Evolutionary conservation across 2,888 invertebrate genomes (phyloP).

Genomic region (Pyrocoelia pectoralis): DNA sequence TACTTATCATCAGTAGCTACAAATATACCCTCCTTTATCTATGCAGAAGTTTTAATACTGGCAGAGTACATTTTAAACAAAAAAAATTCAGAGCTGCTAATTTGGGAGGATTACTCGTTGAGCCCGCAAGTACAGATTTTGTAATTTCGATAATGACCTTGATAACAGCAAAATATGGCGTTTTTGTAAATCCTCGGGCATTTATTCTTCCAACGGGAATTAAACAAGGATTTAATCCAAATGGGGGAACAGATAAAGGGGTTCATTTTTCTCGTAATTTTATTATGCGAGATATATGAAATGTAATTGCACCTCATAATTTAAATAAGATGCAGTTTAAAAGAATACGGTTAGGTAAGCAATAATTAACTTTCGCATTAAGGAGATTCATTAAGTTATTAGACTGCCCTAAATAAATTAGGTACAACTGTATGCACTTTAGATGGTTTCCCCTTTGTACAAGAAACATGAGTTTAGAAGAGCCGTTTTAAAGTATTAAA

Average conservation of each 20-base stretch:
- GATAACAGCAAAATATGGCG: constrained; percentile 59
- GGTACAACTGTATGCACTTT: no score
- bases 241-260: constrained; percentile 41
- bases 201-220: constrained; percentile 56
- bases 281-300: constrained; percentile 37
- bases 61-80: constrained; percentile 11
- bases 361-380: no score
- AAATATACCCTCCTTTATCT: no score
- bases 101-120: constrained; percentile 33
- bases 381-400: not conserved
- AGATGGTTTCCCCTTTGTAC: not conserved
- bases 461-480: not conserved
- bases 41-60: no score
- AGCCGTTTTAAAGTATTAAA: not conserved
- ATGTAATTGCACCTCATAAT: constrained; percentile 27
- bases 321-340: constrained; percentile 35
- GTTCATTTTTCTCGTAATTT: constrained; percentile 46
- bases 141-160: constrained; percentile 60
- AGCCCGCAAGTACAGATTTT: constrained; percentile 34
- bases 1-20: no score
- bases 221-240: constrained; percentile 44
- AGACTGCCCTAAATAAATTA: not conserved
- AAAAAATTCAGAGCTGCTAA: constrained; percentile 24
- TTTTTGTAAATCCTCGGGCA: constrained; percentile 58
- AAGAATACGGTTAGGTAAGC: not conserved